A percentile compares a stretch with the other conserved stretches of the same genome.
phyloP scores from a whole-genome alignment of 2,888 invertebrate genomes.

The Thymelicus lineola region DNA sequence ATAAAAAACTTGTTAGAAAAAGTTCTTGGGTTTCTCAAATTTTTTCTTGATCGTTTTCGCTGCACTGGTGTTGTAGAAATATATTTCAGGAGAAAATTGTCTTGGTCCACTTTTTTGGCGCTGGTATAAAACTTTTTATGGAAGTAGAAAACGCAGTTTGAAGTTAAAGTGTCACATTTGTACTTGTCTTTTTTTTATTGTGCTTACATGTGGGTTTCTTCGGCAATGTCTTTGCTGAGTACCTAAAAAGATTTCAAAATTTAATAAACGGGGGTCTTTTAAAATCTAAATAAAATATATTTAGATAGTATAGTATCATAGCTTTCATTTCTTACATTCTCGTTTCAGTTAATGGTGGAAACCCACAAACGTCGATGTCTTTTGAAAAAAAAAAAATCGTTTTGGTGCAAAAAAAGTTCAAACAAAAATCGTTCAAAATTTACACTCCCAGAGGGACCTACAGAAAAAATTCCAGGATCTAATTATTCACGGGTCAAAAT shows the following conservation, averaged over 20 bases:
- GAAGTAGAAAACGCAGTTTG: slow-evolving; percentile 37
- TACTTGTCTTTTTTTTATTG: slow-evolving; percentile 25
- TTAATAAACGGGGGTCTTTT: background rate
- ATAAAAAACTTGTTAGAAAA: slow-evolving; percentile 31
- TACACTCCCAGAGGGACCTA: too few species aligned
- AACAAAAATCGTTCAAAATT: too few species aligned
- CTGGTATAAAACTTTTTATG: slow-evolving; percentile 37
- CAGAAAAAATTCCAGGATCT: too few species aligned
- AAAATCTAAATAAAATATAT: slow-evolving; percentile 15
- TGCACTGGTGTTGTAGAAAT: slow-evolving; percentile 17
- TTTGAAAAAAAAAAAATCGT: too few species aligned
- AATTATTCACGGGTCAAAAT: too few species aligned
- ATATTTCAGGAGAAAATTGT: slow-evolving; percentile 33
- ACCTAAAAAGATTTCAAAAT: slow-evolving; percentile 1
- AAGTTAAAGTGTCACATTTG: slow-evolving; percentile 36
- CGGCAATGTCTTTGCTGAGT: slow-evolving; percentile 30
- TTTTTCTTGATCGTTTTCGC: slow-evolving; percentile 33
- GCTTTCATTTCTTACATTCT: slow-evolving; percentile 43
- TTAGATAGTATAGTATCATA: background rate
- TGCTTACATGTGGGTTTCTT: slow-evolving; percentile 31
- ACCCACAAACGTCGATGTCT: too few species aligned
- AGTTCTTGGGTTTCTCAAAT: slow-evolving; percentile 13
- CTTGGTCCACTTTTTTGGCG: slow-evolving; percentile 30
- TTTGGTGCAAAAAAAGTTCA: too few species aligned
- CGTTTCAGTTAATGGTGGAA: slow-evolving; percentile 16